Percentiles rank a stretch among this genome's conserved stretches.
These are phyloP conservation scores for Caranx ignobilis DNA, from an alignment of 2,113 vertebrate genomes.

Conservation along the genomic window DNA sequence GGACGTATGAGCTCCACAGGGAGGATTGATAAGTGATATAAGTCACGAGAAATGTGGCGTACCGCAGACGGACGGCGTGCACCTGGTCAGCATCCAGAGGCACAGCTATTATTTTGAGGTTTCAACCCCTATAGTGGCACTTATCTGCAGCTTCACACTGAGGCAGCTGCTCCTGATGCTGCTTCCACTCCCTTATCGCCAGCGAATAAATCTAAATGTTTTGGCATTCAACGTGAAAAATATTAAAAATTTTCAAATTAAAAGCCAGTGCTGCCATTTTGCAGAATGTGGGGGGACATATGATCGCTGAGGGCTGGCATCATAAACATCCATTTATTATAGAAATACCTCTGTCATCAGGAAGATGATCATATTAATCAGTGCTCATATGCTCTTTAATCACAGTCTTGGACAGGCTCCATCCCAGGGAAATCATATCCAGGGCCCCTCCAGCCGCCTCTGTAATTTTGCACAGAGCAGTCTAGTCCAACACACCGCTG, in stretches of 20 bases:
- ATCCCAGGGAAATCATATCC: slow-evolving; percentile 69
- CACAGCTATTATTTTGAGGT: slow-evolving; percentile 70
- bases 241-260: slow-evolving; percentile 68
- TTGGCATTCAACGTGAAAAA: slow-evolving; percentile 44
- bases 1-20: slow-evolving; percentile 66
- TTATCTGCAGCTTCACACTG: slow-evolving; percentile 61
- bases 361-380: slow-evolving; percentile 80
- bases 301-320: slow-evolving; percentile 58
- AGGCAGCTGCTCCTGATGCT: slow-evolving; percentile 49
- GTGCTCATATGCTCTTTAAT: slow-evolving; percentile 82
- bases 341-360: slow-evolving; percentile 75
- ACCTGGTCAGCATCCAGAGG: slow-evolving; percentile 64
- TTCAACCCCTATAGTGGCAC: slow-evolving; percentile 59
- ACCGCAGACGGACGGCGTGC: slow-evolving; percentile 46
- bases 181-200: slow-evolving; percentile 52
- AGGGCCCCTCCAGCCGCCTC: slow-evolving; percentile 49
- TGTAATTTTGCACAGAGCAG: slow-evolving; percentile 53
- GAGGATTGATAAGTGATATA: slow-evolving; percentile 73
- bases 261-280: slow-evolving; percentile 39
- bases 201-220: slow-evolving; percentile 53
- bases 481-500: slow-evolving; percentile 49
- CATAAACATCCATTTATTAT: slow-evolving; percentile 78
- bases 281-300: slow-evolving; percentile 36
- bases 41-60: slow-evolving; percentile 69
- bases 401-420: slow-evolving; percentile 71